Evolutionary conservation across 2,888 invertebrate genomes (phyloP).

Genomic region (Heliconius cydno): DNA sequence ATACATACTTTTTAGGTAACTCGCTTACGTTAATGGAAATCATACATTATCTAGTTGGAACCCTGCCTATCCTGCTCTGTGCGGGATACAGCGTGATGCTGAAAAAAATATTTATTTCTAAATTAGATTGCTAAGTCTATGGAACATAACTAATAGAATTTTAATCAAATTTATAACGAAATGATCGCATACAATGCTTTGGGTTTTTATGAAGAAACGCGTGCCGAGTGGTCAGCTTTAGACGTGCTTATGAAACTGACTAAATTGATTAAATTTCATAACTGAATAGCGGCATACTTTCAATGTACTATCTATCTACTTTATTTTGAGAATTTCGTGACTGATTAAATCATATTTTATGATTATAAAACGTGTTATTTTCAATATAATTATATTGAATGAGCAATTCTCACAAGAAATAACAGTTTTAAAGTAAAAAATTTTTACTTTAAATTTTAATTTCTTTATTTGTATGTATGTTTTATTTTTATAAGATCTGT

Average conservation of each 20-base stretch:
- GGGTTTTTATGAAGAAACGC: constrained; percentile 65
- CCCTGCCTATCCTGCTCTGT: too few species aligned
- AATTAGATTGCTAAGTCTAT: constrained; percentile 48
- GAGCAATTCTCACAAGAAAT: too few species aligned
- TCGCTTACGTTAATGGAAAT: not conserved
- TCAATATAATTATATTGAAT: not conserved
- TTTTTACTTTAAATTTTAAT: too few species aligned
- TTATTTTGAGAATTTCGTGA: constrained; percentile 42
- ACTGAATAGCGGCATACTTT: constrained; percentile 60
- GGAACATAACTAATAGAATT: constrained; percentile 67
- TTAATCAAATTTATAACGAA: constrained; percentile 77
- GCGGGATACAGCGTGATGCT: too few species aligned
- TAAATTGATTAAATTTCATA: constrained; percentile 76
- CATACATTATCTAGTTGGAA: not conserved
- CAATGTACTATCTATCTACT: constrained; percentile 37
- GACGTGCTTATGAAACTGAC: constrained; percentile 63
- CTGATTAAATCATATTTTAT: constrained; percentile 36
- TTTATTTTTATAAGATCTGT: not conserved
- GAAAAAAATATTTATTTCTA: too few species aligned
- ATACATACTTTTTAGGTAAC: not conserved
- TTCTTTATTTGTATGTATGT: not conserved
- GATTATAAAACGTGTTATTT: constrained; percentile 20
- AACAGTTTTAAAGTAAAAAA: not conserved
- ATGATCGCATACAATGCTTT: constrained; percentile 64
- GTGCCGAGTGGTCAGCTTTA: constrained; percentile 58